These are phyloP conservation scores for Macrophya annulata DNA, from an alignment of 2,888 invertebrate genomes.

Conservation along the genomic window DNA sequence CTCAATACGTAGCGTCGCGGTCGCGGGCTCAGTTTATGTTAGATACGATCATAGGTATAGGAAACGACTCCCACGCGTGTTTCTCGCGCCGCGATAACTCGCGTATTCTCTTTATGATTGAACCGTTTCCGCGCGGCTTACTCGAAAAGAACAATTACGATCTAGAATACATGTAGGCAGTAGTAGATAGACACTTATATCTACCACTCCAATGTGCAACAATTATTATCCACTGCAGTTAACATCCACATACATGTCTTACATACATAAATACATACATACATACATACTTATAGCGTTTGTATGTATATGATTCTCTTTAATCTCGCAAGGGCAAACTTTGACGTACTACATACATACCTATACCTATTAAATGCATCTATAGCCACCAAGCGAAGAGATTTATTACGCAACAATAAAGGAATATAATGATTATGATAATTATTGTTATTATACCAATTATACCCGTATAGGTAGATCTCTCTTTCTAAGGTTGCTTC, in stretches of 20 bases:
- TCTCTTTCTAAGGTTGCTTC: conserved; percentile 8
- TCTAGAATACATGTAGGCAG: neutral
- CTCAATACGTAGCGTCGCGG: neutral
- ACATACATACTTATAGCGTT: neutral
- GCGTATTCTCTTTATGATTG: conserved; percentile 31
- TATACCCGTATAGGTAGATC: neutral
- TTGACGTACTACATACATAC: neutral
- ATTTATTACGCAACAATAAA: conserved; percentile 22
- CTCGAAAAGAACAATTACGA: neutral
- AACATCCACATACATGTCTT: neutral
- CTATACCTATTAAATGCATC: neutral
- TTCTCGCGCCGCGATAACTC: conserved; percentile 2
- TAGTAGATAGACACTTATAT: neutral
- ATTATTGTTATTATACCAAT: conserved; percentile 28
- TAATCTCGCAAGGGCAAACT: conserved; percentile 26
- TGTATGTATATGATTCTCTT: conserved; percentile 7
- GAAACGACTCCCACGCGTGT: conserved; percentile 14
- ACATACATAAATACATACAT: neutral
- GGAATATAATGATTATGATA: neutral
- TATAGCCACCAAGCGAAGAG: neutral
- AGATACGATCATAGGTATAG: neutral
- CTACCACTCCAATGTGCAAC: neutral
- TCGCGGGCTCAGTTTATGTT: neutral
- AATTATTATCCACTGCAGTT: conserved; percentile 10
- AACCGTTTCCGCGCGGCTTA: conserved; percentile 5